Evolutionary conservation across 2,797 vertebrate genomes (phyloP).

Genomic region (Sebastiscus albofasciatus): DNA sequence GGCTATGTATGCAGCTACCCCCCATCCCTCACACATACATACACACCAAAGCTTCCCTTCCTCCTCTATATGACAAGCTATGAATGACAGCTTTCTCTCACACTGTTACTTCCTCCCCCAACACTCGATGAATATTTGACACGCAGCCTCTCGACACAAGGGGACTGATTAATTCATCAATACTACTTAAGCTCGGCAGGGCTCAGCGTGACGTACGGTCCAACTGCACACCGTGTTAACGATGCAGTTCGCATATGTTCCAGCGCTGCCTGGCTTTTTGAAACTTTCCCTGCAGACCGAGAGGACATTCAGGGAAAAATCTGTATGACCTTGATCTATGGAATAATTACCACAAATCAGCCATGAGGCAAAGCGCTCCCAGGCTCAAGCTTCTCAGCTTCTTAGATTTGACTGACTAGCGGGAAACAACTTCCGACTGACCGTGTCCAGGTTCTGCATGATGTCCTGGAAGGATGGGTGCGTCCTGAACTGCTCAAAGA

Average conservation of each 20-base stretch:
- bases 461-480: slow-evolving; percentile 99
- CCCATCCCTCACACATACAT: slow-evolving; percentile 40
- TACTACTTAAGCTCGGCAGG: slow-evolving; percentile 54
- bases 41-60: slow-evolving; percentile 49
- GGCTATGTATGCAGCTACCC: slow-evolving; percentile 58
- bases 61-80: slow-evolving; percentile 47
- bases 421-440: slow-evolving; percentile 70
- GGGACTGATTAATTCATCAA: slow-evolving; percentile 75
- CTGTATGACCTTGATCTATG: slow-evolving; percentile 40
- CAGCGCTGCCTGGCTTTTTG: slow-evolving; percentile 13
- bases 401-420: neutral
- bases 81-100: slow-evolving; percentile 62
- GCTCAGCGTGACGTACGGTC: slow-evolving; percentile 20
- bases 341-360: slow-evolving; percentile 31
- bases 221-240: slow-evolving; percentile 41
- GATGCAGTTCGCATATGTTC: slow-evolving; percentile 40
- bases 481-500: slow-evolving; percentile 95
- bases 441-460: slow-evolving; percentile 98
- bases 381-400: neutral
- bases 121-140: slow-evolving; percentile 71
- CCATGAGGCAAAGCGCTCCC: neutral
- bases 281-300: slow-evolving; percentile 38
- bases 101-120: slow-evolving; percentile 25
- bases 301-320: slow-evolving; percentile 32
- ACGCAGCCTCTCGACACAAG: slow-evolving; percentile 50